Evolutionary conservation across 2,888 invertebrate genomes (phyloP).

Genomic region (Trichogramma dendrolimi): DNA sequence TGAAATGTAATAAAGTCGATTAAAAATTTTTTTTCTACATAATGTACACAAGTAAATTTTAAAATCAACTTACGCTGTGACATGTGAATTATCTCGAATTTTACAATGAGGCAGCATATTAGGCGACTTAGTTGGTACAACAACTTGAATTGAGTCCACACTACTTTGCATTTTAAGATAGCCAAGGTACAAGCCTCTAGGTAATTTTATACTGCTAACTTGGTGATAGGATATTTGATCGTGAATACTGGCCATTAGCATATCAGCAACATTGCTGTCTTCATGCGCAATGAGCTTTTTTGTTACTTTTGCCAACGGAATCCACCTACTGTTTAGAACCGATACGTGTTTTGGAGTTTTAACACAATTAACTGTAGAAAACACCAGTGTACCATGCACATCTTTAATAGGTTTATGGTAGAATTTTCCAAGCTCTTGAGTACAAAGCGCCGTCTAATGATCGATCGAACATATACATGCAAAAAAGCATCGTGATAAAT

Average conservation of each 20-base stretch:
- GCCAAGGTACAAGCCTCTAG: constrained; percentile 87
- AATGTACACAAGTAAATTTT: not conserved
- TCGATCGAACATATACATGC: constrained; percentile 9
- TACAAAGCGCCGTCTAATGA: constrained; percentile 74
- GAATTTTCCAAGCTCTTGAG: constrained; percentile 91
- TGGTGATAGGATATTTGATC: constrained; percentile 73
- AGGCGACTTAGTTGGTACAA: constrained; percentile 87
- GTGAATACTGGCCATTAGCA: constrained; percentile 81
- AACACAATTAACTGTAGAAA: constrained; percentile 79
- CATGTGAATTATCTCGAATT: constrained; percentile 90
- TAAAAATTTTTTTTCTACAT: not conserved
- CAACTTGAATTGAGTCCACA: constrained; percentile 88
- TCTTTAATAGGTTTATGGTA: constrained; percentile 89
- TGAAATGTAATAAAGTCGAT: constrained; percentile 37
- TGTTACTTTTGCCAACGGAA: constrained; percentile 78
- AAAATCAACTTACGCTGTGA: constrained; percentile 73
- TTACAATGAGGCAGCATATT: constrained; percentile 93
- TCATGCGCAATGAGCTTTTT: constrained; percentile 73
- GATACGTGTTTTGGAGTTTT: constrained; percentile 81
- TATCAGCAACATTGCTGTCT: constrained; percentile 74
- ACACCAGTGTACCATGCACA: constrained; percentile 82
- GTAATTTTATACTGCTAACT: constrained; percentile 76
- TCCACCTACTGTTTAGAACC: constrained; percentile 88
- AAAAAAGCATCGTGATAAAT: not conserved
- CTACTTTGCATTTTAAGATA: constrained; percentile 96